phyloP scores from a whole-genome alignment of 2,888 invertebrate species.

The Buathra laborator region DNA sequence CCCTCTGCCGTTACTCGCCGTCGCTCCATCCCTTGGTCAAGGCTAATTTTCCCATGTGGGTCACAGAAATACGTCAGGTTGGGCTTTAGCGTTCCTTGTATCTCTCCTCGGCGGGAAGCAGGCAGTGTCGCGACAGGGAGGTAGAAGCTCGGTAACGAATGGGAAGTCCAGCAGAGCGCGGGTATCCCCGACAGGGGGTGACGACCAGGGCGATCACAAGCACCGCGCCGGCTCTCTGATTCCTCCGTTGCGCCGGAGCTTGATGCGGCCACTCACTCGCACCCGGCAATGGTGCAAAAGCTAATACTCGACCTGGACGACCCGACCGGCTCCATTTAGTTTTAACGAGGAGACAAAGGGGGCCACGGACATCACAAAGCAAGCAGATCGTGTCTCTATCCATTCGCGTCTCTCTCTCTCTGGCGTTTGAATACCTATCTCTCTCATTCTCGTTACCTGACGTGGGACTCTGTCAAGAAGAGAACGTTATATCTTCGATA shows the following conservation, averaged over 20 bases:
- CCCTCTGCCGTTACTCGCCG: neutral
- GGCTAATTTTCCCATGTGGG: conserved; percentile 56
- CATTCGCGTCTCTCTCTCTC: conserved; percentile 25
- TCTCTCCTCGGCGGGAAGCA: conserved; percentile 15
- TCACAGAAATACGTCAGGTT: conserved; percentile 43
- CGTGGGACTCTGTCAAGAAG: conserved; percentile 26
- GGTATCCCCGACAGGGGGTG: conserved; percentile 36
- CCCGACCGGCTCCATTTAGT: conserved; percentile 71
- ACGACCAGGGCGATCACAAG: conserved; percentile 55
- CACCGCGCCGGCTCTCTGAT: conserved; percentile 63
- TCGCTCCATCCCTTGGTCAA: conserved; percentile 42
- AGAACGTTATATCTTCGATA: conserved; percentile 47
- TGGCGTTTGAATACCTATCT: neutral
- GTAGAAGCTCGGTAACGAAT: conserved; percentile 57
- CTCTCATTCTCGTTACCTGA: conserved; percentile 37
- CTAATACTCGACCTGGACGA: conserved; percentile 69
- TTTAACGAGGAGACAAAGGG: conserved; percentile 77
- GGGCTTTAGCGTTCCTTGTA: neutral
- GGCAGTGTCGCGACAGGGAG: neutral
- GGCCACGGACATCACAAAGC: conserved; percentile 68
- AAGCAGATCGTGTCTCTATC: conserved; percentile 59
- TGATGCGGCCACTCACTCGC: conserved; percentile 68
- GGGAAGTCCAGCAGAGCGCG: conserved; percentile 50
- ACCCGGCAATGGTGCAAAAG: conserved; percentile 69
- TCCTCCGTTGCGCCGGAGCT: conserved; percentile 63